These are phyloP conservation scores for Smutsia temminckii DNA, from an alignment of 2,797 vertebrate genomes.

Conservation along the genomic window DNA sequence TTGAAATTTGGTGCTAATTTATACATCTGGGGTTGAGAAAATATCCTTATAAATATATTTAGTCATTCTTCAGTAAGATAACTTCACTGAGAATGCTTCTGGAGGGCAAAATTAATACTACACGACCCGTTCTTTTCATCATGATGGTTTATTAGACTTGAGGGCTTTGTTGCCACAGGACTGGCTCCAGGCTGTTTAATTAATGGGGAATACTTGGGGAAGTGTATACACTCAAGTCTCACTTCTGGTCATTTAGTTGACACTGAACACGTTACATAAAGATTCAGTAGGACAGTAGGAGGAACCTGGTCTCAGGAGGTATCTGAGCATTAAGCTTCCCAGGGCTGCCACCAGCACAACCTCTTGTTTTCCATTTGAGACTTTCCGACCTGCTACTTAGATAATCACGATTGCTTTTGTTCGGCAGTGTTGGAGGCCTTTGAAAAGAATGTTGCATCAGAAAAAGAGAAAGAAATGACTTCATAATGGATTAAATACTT, in stretches of 20 bases:
- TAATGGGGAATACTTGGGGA: constrained; percentile 56
- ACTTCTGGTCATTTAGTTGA: constrained; percentile 67
- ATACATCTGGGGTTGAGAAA: constrained; percentile 27
- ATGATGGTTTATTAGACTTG: constrained; percentile 58
- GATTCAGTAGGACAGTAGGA: constrained; percentile 19
- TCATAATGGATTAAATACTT: constrained; percentile 8
- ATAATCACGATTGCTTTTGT: not conserved
- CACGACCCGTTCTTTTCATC: constrained; percentile 5
- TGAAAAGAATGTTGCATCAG: constrained; percentile 7
- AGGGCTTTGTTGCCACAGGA: constrained; percentile 24
- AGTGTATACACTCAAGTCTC: constrained; percentile 53
- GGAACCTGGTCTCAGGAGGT: not conserved
- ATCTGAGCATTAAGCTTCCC: not conserved
- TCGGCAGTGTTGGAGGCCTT: not conserved
- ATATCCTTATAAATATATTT: constrained; percentile 13
- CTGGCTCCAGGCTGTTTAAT: constrained; percentile 48
- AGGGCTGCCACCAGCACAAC: not conserved
- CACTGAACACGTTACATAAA: constrained; percentile 22
- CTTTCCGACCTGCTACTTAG: not conserved
- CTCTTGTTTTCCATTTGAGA: not conserved
- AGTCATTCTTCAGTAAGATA: constrained; percentile 57
- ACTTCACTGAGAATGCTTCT: constrained; percentile 55
- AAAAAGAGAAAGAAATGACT: constrained; percentile 17
- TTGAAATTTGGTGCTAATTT: constrained; percentile 9
- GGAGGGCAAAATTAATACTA: constrained; percentile 62